Conservation (phyloP, 2,113 vertebrate genomes). For the Chionis minor region DNA sequence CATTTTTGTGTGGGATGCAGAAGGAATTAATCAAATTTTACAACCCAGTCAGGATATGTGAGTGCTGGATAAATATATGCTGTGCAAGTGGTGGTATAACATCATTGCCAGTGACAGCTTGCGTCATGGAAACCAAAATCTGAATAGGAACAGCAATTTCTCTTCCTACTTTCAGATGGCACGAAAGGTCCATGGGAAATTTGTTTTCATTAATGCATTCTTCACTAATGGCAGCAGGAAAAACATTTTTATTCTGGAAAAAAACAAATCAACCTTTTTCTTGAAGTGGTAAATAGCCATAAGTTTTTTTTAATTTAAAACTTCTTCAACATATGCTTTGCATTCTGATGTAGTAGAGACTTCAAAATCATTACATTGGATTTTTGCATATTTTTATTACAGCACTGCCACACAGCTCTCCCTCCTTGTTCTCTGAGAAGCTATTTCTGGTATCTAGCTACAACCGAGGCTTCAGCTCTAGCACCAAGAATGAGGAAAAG, state of each 20-base stretch:
- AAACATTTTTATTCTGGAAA: slow-evolving; percentile 25
- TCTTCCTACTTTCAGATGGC: slow-evolving; percentile 31
- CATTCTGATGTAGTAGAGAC: slow-evolving; percentile 27
- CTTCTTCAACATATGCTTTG: slow-evolving; percentile 58
- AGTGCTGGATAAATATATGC: not conserved
- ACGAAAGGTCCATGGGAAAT: slow-evolving; percentile 28
- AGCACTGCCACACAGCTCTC: not conserved
- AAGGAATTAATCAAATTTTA: slow-evolving; percentile 31
- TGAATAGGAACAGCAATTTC: not conserved
- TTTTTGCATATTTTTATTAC: not conserved
- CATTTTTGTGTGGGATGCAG: not conserved
- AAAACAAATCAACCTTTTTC: slow-evolving; percentile 46
- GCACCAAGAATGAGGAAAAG: not conserved
- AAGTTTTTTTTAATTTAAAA: slow-evolving; percentile 39
- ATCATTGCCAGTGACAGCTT: slow-evolving; percentile 7
- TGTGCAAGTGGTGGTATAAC: not conserved
- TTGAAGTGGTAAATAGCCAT: not conserved
- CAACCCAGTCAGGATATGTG: not conserved
- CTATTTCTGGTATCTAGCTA: not conserved
- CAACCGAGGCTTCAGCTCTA: not conserved
- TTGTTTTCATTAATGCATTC: slow-evolving; percentile 56
- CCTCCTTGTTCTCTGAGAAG: not conserved
- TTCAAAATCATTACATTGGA: slow-evolving; percentile 27
- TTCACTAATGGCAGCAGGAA: slow-evolving; percentile 42
- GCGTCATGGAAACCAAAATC: not conserved